phyloP scores from a whole-genome alignment of 2,797 vertebrate genomes.

The Lindbergichthys nudifrons region DNA sequence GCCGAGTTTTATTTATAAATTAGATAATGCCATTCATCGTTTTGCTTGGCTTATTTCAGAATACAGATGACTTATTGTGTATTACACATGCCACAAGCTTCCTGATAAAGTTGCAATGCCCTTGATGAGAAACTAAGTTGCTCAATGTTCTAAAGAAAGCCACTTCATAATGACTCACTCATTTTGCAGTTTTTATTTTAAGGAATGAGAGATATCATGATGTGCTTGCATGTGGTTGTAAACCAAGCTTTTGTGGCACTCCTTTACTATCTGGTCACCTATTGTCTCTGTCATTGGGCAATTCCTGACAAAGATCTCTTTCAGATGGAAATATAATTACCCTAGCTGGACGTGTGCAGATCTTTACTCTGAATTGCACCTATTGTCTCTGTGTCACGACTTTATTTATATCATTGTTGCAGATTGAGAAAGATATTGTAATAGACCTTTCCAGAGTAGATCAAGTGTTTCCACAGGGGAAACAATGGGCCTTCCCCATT shows the following conservation, averaged over 20 bases:
- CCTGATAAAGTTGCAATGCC: not conserved
- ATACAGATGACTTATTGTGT: not conserved
- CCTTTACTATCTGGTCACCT: conserved; percentile 21
- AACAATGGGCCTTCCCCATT: not conserved
- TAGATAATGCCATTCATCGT: not conserved
- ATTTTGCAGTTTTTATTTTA: not conserved
- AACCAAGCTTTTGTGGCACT: conserved; percentile 26
- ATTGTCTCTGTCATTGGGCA: conserved; percentile 8
- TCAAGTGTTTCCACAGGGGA: conserved; percentile 27
- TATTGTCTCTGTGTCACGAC: conserved; percentile 14
- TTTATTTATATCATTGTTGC: no score
- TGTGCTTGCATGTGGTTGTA: conserved; percentile 17
- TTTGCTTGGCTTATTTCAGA: not conserved
- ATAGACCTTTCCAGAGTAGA: conserved; percentile 14
- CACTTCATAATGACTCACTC: conserved; percentile 17
- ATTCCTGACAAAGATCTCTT: no score
- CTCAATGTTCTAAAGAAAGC: conserved; percentile 24
- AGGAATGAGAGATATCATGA: conserved; percentile 9
- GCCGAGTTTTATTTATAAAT: conserved; percentile 1
- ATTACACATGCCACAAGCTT: conserved; percentile 5
- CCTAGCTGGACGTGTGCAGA: no score
- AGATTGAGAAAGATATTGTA: conserved; percentile 19
- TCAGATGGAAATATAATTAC: no score
- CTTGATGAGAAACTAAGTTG: conserved; percentile 17
- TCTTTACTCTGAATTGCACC: not conserved